These are phyloP conservation scores for Sebastes schlegelii DNA, from an alignment of 2,113 vertebrate species.

Conservation along the genomic window DNA sequence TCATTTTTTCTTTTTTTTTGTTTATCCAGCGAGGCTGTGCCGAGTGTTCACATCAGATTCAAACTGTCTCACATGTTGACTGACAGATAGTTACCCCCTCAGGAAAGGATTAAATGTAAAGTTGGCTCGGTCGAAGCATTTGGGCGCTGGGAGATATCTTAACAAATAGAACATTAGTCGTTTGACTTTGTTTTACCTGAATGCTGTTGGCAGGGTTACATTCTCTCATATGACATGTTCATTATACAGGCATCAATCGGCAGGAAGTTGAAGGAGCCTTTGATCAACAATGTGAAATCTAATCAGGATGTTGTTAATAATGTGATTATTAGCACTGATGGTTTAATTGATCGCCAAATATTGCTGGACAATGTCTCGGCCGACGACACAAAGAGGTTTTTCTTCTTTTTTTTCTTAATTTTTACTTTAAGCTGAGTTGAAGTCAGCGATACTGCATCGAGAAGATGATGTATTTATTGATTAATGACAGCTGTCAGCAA, in stretches of 20 bases:
- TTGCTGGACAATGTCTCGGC: conserved; percentile 72
- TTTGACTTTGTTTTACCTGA: background rate
- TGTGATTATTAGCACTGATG: conserved; percentile 4
- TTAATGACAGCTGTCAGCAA: background rate
- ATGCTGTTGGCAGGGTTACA: background rate
- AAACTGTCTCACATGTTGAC: background rate
- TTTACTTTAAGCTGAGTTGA: conserved; percentile 33
- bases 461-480: conserved; percentile 58
- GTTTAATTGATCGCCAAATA: conserved; percentile 31
- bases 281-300: conserved; percentile 53
- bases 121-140: background rate
- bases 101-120: background rate
- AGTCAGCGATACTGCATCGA: conserved; percentile 33
- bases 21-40: background rate
- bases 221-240: background rate
- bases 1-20: background rate
- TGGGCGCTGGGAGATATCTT: background rate
- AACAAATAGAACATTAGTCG: background rate
- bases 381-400: background rate
- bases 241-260: background rate
- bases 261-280: background rate
- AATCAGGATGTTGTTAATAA: conserved; percentile 23
- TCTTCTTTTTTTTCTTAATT: background rate
- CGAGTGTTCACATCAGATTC: background rate
- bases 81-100: conserved; percentile 3